Conservation (phyloP, 1,140 invertebrate genomes). For the Meloidogyne hapla region DNA sequence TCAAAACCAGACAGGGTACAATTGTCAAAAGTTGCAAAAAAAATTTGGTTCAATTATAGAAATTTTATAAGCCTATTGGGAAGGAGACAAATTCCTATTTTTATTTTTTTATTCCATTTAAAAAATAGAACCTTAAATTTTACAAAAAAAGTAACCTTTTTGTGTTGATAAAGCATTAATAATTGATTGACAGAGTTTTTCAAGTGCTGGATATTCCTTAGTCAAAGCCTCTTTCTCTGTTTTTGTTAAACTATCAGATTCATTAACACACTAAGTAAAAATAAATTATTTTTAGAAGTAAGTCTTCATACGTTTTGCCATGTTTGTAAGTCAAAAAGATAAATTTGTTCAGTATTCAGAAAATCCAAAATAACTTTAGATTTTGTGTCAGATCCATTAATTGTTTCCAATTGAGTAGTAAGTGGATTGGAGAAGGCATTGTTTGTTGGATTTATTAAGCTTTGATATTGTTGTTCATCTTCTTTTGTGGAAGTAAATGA, state of each 20-base stretch:
- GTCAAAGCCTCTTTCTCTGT: constrained; percentile 46
- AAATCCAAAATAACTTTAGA: constrained; percentile 53
- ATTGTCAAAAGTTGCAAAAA: too few species aligned
- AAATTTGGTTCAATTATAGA: too few species aligned
- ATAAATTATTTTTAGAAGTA: neutral
- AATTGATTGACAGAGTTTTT: constrained; percentile 39
- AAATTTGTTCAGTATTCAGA: constrained; percentile 48
- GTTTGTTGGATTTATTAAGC: neutral
- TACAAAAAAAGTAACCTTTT: constrained; percentile 20
- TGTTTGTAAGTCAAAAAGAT: constrained; percentile 46
- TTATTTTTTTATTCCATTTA: too few species aligned
- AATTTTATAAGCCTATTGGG: too few species aligned
- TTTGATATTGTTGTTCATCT: constrained; percentile 10
- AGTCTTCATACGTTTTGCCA: constrained; percentile 44
- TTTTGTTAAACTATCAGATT: constrained; percentile 33
- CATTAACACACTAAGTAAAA: constrained; percentile 40
- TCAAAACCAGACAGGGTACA: too few species aligned
- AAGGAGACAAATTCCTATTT: too few species aligned
- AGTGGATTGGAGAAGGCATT: neutral
- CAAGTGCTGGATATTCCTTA: constrained; percentile 40
- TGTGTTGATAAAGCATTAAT: constrained; percentile 30
- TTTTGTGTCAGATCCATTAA: constrained; percentile 11
- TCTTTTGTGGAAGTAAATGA: neutral
- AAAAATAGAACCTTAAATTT: constrained; percentile 10
- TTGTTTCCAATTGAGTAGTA: neutral